Percentiles rank a stretch among this genome's conserved stretches.
phyloP scores from a whole-genome alignment of 1,140 invertebrate species.

The Megalopta genalis region DNA sequence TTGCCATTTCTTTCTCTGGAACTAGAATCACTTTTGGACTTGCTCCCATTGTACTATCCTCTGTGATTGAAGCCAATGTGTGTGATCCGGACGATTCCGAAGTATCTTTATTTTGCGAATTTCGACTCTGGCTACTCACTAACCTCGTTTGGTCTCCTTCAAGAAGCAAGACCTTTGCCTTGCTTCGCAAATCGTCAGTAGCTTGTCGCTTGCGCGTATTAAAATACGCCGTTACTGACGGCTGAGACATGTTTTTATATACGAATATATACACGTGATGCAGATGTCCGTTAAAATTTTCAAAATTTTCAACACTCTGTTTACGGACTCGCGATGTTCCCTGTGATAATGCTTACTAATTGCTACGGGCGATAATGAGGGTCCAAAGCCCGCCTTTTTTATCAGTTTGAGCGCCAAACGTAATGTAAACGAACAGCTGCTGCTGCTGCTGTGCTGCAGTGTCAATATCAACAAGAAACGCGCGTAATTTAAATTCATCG shows the following conservation, averaged over 20 bases:
- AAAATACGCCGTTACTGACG: conserved; percentile 85
- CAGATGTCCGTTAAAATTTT: conserved; percentile 18
- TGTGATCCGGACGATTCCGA: conserved; percentile 1
- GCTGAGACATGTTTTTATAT: conserved; percentile 83
- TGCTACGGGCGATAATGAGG: neutral
- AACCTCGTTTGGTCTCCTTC: conserved; percentile 72
- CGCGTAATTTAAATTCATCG: conserved; percentile 2
- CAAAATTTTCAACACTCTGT: neutral
- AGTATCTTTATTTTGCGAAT: neutral
- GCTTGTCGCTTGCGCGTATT: conserved; percentile 85
- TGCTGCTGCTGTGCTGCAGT: neutral
- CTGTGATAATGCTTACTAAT: neutral
- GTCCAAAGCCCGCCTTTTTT: conserved; percentile 51
- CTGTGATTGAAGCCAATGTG: conserved; percentile 15
- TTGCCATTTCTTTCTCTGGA: conserved; percentile 1
- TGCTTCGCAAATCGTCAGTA: conserved; percentile 82
- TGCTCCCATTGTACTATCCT: conserved; percentile 28
- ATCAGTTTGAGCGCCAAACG: conserved; percentile 39
- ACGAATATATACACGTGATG: conserved; percentile 56
- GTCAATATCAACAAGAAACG: neutral
- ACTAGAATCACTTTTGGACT: conserved; percentile 27
- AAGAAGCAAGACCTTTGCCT: conserved; percentile 83
- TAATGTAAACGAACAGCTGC: neutral
- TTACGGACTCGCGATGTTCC: neutral
- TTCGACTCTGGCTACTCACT: conserved; percentile 15